Base-by-base conservation (phyloP, 2,113 vertebrate species). In the Oreochromis spilurus region DNA sequence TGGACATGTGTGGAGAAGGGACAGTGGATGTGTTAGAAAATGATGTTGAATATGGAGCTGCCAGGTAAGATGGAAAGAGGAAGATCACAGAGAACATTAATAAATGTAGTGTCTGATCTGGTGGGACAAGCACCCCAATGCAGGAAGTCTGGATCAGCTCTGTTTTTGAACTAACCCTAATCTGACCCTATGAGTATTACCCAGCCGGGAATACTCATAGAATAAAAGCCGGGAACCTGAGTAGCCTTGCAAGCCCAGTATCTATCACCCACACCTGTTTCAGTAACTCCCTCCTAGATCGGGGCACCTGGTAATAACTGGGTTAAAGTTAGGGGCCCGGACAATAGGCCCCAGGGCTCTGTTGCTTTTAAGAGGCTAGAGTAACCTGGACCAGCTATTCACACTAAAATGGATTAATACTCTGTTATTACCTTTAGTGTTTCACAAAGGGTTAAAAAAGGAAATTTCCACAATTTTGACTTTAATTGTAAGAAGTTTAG, bases 121-220 rank as follows among this genome's bases (percentile, higher is more conserved):
- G 0, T 38, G 31, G 31, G 60, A 65, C 31, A n/a, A 65, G 6
- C 60, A 38, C 31, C 60, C 17, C 31, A 12, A 0, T 12, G 60
- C 60, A 65, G 31, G 6, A n/a, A 65, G 60, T 65, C 4, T 65
- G 2, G 31, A 65, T 36, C 0, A 1, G 60, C 60, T 65, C 53
- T 24, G 24, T 4, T 55, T 55, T 65, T 65, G 17, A 65, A 7
- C 17, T 38, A 65, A 38, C 60, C 60, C 60, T 38, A 38, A 65
- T 65, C 10, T 65, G 31, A 65, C 60, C 31, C 60, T n/a, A n/a
- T n/a, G 60, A 65, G 60, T 12, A 2, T 65, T 65, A 65, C 60
- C 60, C 17, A 65, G 60, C 60, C 11, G 29, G 58, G 34, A 62
- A 62, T 62, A 16, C 58, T 24, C 24, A 24, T 24, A 24, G 24